Evolutionary conservation across 2,797 vertebrate genomes (phyloP).

Genomic region (Oceanodroma leucorhoa): DNA sequence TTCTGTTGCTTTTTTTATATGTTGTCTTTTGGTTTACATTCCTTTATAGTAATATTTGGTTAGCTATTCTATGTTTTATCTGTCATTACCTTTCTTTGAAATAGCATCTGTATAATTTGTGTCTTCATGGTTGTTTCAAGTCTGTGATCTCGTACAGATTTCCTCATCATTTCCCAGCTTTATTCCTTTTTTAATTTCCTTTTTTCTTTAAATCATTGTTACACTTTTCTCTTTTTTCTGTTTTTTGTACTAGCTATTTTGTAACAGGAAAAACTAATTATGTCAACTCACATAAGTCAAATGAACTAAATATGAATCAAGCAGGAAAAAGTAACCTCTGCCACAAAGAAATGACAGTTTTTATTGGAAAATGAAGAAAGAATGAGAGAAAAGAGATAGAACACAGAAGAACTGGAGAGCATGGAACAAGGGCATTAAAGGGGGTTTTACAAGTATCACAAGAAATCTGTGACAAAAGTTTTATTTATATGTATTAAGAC

Average conservation of each 20-base stretch:
- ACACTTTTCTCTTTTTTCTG: background rate
- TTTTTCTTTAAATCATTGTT: background rate
- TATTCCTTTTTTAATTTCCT: background rate
- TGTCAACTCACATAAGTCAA: background rate
- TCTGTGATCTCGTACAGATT: background rate
- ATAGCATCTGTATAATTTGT: background rate
- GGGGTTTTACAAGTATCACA: background rate
- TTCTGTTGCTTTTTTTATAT: background rate
- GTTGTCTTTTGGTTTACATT: background rate
- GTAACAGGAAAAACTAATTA: background rate
- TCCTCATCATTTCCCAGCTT: background rate
- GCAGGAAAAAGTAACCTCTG: background rate
- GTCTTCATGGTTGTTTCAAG: background rate
- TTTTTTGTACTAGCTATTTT: background rate
- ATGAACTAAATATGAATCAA: background rate
- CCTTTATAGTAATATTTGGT: background rate
- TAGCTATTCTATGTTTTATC: background rate
- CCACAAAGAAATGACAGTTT: background rate
- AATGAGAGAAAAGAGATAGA: background rate
- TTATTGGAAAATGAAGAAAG: background rate
- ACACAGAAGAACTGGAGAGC: background rate
- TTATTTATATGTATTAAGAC: background rate
- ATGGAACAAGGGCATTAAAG: background rate
- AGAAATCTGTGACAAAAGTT: background rate
- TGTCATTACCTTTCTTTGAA: background rate